Conservation (phyloP, 1,140 invertebrate species). For the Phymorhynchus buccinoides region DNA sequence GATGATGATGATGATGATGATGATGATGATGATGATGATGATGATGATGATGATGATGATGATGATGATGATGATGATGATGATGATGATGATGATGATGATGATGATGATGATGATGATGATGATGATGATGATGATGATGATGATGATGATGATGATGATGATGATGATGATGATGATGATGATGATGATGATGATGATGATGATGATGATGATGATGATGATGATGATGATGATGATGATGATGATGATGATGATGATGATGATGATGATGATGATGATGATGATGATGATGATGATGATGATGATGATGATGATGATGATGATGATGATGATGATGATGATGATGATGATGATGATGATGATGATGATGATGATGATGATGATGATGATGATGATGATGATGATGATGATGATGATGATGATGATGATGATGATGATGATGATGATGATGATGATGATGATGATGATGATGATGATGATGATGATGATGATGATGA, state of each 20-base stretch:
- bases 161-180: background rate
- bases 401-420: constrained; percentile 5
- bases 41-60: background rate
- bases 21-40: background rate
- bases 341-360: background rate
- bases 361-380: background rate
- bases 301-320: background rate
- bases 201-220: background rate
- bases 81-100: background rate
- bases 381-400: background rate
- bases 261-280: background rate
- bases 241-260: background rate
- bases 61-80: background rate
- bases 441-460: constrained; percentile 15
- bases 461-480: constrained; percentile 16
- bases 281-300: background rate
- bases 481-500: constrained; percentile 16
- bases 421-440: constrained; percentile 15
- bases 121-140: background rate
- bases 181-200: background rate
- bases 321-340: background rate
- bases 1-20: background rate
- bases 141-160: background rate
- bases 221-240: background rate
- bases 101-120: background rate